Evolutionary conservation across 1,140 invertebrate species (phyloP).

Genomic region (Oncopodura yosiiana): DNA sequence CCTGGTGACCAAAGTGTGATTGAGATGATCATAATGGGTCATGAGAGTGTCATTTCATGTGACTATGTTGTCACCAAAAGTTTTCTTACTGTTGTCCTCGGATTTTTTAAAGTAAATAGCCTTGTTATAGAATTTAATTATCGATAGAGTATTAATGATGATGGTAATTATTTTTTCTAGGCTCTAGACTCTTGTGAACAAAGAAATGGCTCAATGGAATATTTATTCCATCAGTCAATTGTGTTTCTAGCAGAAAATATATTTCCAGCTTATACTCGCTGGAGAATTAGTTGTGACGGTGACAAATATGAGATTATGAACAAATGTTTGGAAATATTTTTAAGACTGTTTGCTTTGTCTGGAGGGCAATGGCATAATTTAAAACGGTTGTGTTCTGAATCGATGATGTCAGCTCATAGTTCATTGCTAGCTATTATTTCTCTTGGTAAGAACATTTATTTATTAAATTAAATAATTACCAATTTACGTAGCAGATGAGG

Average conservation of each 20-base stretch:
- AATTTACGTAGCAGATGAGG: too few species aligned
- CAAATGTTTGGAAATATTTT: constrained; percentile 15
- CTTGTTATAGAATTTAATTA: neutral
- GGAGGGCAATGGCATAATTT: neutral
- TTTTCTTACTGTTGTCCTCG: constrained; percentile 11
- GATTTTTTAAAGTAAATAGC: constrained; percentile 15
- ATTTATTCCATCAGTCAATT: constrained; percentile 3
- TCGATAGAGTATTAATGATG: too few species aligned
- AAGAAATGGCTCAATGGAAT: neutral
- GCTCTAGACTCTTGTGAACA: constrained; percentile 4
- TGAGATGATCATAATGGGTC: constrained; percentile 13
- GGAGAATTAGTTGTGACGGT: constrained; percentile 4
- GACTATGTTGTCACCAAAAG: constrained; percentile 5
- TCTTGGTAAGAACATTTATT: too few species aligned
- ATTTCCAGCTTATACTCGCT: constrained; percentile 10
- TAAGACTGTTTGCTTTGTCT: neutral
- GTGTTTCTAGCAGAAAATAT: constrained; percentile 28
- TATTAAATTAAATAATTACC: too few species aligned
- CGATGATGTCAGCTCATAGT: neutral
- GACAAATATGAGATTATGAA: constrained; percentile 9
- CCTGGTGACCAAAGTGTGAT: neutral
- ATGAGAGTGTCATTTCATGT: constrained; percentile 18
- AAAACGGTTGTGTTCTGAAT: neutral
- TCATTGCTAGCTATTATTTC: too few species aligned
- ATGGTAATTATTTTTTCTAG: too few species aligned